Percentiles rank a stretch among this genome's conserved stretches.
These are phyloP conservation scores for Labeo rohita DNA, from an alignment of 2,113 vertebrate genomes.

Conservation along the genomic window DNA sequence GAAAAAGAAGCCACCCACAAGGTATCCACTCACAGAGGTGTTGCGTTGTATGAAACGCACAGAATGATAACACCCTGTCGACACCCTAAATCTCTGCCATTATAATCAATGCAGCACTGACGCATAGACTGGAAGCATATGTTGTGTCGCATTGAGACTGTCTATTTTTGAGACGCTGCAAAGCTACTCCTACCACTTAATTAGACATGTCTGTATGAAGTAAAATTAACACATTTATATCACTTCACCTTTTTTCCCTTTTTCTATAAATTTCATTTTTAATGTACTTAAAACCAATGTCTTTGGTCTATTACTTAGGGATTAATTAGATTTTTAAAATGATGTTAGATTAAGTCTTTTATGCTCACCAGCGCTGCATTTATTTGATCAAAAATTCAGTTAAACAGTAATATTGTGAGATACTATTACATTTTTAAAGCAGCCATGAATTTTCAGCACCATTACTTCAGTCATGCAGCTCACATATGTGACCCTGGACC, in stretches of 20 bases:
- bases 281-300: too few relatives aligned
- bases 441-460: too few relatives aligned
- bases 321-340: too few relatives aligned
- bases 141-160: neutral
- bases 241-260: neutral
- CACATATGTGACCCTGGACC: too few relatives aligned
- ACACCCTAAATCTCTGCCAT: neutral
- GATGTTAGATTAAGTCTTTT: too few relatives aligned
- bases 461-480: too few relatives aligned
- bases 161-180: neutral
- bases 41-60: neutral
- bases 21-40: neutral
- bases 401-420: too few relatives aligned
- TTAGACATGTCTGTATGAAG: neutral
- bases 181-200: neutral
- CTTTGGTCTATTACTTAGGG: too few relatives aligned
- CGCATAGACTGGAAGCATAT: neutral
- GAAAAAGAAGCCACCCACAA: conserved; percentile 6
- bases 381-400: too few relatives aligned
- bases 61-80: neutral
- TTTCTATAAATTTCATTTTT: too few relatives aligned
- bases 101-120: neutral
- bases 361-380: too few relatives aligned
- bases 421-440: too few relatives aligned
- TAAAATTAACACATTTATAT: neutral